Evolutionary conservation across 2,888 invertebrate species (phyloP), one percentile per base, ranked within the genome.

Genomic region (Synergus japonicus): DNA sequence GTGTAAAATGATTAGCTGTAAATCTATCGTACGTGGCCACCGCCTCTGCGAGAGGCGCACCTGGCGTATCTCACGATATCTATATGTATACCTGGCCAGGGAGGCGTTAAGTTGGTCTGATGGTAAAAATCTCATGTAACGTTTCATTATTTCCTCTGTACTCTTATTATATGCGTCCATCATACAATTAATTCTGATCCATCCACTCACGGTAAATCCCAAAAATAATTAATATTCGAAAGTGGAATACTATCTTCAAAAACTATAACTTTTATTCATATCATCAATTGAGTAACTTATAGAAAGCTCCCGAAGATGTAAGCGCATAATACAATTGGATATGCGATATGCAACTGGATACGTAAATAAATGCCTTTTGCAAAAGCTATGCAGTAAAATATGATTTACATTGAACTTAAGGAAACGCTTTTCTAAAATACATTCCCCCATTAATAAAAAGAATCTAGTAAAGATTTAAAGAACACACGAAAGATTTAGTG

Each of bases 1-100:
- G 91, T 90, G 89, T 91, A 90, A 91, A 91, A 90, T 91, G 91
- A 91, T 92, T 90, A 91, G 90, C 89, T 89, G 90, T 92, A 91
- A 91, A 92, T 92, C 91, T 90, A 91, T 87, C 88, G 87, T 85
- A 82, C 81, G 85, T 83, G 86, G 86, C 83, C 83, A 86, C 85
- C 86, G 85, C 90, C 88, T 86, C 86, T 86, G 86, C 83, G 85
- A 83, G 84, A 83, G 64, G 83, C 84, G 85, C 90, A 90, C 89
- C 89, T 90, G 90, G 90, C 81, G 85, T 83, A 88, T 90, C 91
- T 86, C 90, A 89, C 88, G 84, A 84, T 84, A 83, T 86, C 83
- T 85, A 85, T 85, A 81, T 73, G 54, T 73, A 73, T 54, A 54
- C 49, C 37, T 73, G 49, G 8, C 54, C 49, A 54, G 54, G 73